These are phyloP conservation scores for Zoanthus sociatus DNA, from an alignment of 92 coral and sea anemone species.

Conservation along the genomic window DNA sequence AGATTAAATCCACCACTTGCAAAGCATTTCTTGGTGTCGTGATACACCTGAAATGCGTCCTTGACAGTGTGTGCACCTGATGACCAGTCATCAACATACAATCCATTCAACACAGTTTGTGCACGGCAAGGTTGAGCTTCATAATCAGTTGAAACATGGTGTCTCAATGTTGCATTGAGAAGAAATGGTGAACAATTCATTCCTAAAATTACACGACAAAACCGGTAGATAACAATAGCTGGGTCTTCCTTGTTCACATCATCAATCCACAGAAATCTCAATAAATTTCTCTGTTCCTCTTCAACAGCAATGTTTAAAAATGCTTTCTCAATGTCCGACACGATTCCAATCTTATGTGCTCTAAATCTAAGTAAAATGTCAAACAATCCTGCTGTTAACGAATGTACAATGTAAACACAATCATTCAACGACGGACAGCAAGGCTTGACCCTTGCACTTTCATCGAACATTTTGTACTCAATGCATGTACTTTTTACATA, in stretches of 20 bases:
- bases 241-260: slow-evolving; percentile 59
- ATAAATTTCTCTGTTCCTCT: slow-evolving; percentile 54
- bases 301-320: slow-evolving; percentile 63
- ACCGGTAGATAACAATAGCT: slow-evolving; percentile 38
- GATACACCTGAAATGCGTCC: slow-evolving; percentile 43
- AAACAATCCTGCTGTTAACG: slow-evolving; percentile 50
- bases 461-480: too few species aligned
- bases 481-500: too few species aligned
- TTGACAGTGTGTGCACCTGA: slow-evolving; percentile 54
- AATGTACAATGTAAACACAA: slow-evolving; percentile 58
- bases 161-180: slow-evolving; percentile 58
- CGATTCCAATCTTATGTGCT: slow-evolving; percentile 57
- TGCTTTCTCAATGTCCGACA: slow-evolving; percentile 58
- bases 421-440: slow-evolving; percentile 61
- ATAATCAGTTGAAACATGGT: slow-evolving; percentile 62
- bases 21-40: slow-evolving; percentile 58
- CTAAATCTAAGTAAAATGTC: slow-evolving; percentile 67
- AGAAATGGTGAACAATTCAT: slow-evolving; percentile 71
- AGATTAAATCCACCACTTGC: slow-evolving; percentile 70
- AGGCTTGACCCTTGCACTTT: slow-evolving; percentile 29
- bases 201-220: slow-evolving; percentile 69
- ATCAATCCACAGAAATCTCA: slow-evolving; percentile 68
- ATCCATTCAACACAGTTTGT: slow-evolving; percentile 41
- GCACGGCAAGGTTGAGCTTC: slow-evolving; percentile 25
- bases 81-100: slow-evolving; percentile 72